Conservation (phyloP, 2,888 invertebrate genomes). For the Eristalis intricaria region DNA sequence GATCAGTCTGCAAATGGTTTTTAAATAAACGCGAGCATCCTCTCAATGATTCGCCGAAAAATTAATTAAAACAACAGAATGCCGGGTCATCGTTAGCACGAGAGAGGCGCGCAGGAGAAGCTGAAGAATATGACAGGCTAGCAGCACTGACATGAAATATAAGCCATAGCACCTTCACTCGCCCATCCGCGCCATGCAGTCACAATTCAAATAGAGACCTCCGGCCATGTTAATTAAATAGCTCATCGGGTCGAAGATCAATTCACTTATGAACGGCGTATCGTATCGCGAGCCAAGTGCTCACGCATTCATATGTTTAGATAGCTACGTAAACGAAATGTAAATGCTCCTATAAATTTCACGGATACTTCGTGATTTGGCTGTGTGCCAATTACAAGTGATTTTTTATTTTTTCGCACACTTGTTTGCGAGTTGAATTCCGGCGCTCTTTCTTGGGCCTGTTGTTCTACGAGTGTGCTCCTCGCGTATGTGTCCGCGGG, state of each 20-base stretch:
- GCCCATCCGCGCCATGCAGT: not conserved
- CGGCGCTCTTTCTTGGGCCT: not conserved
- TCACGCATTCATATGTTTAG: not conserved
- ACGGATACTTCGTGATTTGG: conserved; percentile 2
- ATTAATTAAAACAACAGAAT: not conserved
- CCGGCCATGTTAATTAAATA: conserved; percentile 9
- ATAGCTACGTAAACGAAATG: not conserved
- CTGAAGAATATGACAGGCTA: not conserved
- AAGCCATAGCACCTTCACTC: not conserved
- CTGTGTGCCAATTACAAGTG: not conserved
- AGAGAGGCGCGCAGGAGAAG: not conserved
- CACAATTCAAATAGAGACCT: not conserved
- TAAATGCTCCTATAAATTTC: not conserved
- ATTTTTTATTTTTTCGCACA: not conserved
- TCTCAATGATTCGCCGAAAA: not conserved
- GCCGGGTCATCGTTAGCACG: not conserved
- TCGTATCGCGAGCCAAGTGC: not conserved
- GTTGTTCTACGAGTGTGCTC: not conserved
- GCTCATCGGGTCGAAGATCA: conserved; percentile 51
- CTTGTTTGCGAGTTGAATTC: not conserved
- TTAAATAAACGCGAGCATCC: not conserved
- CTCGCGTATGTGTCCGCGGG: not conserved
- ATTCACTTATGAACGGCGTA: conserved; percentile 17
- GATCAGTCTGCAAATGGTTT: not conserved
- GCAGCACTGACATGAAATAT: not conserved